Percentiles rank a stretch among this genome's conserved stretches.
phyloP scores from a whole-genome alignment of 2,888 invertebrate species.

The Gryllus longicercus region DNA sequence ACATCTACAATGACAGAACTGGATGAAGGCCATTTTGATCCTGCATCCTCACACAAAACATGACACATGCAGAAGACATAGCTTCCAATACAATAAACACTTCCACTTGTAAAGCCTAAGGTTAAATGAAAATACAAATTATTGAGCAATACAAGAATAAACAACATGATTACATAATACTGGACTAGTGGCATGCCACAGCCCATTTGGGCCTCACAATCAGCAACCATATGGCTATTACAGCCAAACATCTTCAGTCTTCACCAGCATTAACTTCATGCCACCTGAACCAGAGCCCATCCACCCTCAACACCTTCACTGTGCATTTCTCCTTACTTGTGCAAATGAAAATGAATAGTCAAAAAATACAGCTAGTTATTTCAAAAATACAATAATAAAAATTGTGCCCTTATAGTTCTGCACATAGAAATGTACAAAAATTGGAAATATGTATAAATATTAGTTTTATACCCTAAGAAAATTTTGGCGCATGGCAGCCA shows the following conservation, averaged over 20 bases:
- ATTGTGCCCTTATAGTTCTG: constrained; percentile 2
- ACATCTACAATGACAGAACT: background rate
- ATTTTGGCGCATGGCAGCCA: background rate
- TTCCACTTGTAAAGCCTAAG: background rate
- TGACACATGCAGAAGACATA: background rate
- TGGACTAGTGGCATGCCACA: background rate
- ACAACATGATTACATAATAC: constrained; percentile 7
- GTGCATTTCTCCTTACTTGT: constrained; percentile 17
- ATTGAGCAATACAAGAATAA: constrained; percentile 1
- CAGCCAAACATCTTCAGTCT: too few relatives aligned
- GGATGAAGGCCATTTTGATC: background rate
- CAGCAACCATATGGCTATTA: too few relatives aligned
- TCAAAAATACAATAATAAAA: constrained; percentile 17
- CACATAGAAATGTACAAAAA: constrained; percentile 11
- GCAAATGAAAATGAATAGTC: constrained; percentile 1
- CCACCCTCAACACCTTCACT: background rate
- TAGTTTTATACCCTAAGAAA: constrained; percentile 11
- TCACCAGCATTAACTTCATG: too few relatives aligned
- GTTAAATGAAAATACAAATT: background rate
- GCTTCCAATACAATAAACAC: constrained; percentile 9
- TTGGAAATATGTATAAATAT: constrained; percentile 17
- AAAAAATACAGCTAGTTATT: constrained; percentile 11
- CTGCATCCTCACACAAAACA: constrained; percentile 17
- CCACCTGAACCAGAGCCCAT: too few relatives aligned
- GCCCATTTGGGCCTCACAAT: background rate